Conservation (phyloP, 2,797 vertebrate genomes). For the Epinephelus malabaricus region DNA sequence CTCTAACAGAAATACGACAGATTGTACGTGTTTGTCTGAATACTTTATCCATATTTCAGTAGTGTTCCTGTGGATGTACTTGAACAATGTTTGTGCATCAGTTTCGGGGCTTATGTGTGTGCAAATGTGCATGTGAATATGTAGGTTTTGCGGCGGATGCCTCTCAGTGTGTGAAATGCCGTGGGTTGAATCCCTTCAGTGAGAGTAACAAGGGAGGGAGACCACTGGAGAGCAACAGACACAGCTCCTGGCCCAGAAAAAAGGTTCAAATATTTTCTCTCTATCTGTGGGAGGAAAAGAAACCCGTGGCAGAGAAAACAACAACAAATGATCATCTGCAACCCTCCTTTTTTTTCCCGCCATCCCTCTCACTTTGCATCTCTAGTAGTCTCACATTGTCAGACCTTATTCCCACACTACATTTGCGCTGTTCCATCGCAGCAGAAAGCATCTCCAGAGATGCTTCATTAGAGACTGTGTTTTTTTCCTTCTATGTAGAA, state of each 20-base stretch:
- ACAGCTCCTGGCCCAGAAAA: slow-evolving; percentile 57
- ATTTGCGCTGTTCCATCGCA: slow-evolving; percentile 29
- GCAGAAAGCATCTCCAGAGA: slow-evolving; percentile 49
- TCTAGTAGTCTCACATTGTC: slow-evolving; percentile 58
- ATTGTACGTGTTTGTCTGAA: slow-evolving; percentile 27
- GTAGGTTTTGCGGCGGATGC: slow-evolving; percentile 57
- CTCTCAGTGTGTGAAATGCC: slow-evolving; percentile 59
- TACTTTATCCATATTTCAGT: slow-evolving; percentile 51
- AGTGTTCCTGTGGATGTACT: slow-evolving; percentile 34
- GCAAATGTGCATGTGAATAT: slow-evolving; percentile 46
- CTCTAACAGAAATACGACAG: slow-evolving; percentile 13
- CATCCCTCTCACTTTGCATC: slow-evolving; percentile 45
- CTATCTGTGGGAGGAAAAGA: slow-evolving; percentile 64
- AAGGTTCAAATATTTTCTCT: slow-evolving; percentile 74
- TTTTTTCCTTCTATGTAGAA: slow-evolving; percentile 33
- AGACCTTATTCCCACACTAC: slow-evolving; percentile 58
- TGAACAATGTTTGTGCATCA: slow-evolving; percentile 60
- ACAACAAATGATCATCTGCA: slow-evolving; percentile 72
- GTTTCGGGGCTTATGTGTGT: slow-evolving; percentile 45
- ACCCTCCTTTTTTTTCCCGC: slow-evolving; percentile 22
- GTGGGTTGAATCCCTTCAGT: slow-evolving; percentile 65
- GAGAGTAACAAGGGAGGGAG: slow-evolving; percentile 61
- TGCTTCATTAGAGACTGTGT: slow-evolving; percentile 57
- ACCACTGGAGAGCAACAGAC: slow-evolving; percentile 68
- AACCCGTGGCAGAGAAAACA: slow-evolving; percentile 63